Evolutionary conservation across 2,888 invertebrate genomes (phyloP).

Genomic region (Morpho achilles): DNA sequence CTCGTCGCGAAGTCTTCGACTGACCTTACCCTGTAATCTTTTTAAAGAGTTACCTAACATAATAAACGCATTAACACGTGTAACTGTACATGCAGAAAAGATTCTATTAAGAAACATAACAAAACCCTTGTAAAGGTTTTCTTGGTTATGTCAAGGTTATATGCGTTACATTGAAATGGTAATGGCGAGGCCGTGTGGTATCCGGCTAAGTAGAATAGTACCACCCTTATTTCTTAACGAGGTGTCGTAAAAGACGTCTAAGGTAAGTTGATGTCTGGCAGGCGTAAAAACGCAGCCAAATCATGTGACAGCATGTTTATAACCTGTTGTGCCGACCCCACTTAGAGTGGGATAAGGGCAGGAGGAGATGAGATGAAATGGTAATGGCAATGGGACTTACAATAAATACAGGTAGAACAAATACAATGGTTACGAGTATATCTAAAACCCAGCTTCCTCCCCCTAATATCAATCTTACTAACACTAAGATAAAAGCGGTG

Average conservation of each 20-base stretch:
- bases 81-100: conserved; percentile 21
- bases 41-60: conserved; percentile 29
- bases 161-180: not conserved
- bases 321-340: too few species aligned
- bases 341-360: too few species aligned
- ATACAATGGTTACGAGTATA: not conserved
- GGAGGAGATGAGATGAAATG: not conserved
- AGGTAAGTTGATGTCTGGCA: not conserved
- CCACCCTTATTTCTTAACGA: not conserved
- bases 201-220: too few species aligned
- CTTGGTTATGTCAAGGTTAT: conserved; percentile 8
- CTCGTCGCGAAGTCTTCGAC: conserved; percentile 21
- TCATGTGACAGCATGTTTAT: too few species aligned
- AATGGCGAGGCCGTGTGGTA: not conserved
- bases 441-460: not conserved
- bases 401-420: not conserved
- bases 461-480: too few species aligned
- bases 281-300: not conserved
- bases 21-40: conserved; percentile 26
- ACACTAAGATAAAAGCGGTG: too few species aligned
- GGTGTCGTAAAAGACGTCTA: not conserved
- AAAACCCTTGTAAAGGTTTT: conserved; percentile 16
- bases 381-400: not conserved
- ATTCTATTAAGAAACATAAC: conserved; percentile 19
- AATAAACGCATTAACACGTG: conserved; percentile 27